phyloP scores from a whole-genome alignment of 2,797 vertebrate species.

The Enteromius anoplus region DNA sequence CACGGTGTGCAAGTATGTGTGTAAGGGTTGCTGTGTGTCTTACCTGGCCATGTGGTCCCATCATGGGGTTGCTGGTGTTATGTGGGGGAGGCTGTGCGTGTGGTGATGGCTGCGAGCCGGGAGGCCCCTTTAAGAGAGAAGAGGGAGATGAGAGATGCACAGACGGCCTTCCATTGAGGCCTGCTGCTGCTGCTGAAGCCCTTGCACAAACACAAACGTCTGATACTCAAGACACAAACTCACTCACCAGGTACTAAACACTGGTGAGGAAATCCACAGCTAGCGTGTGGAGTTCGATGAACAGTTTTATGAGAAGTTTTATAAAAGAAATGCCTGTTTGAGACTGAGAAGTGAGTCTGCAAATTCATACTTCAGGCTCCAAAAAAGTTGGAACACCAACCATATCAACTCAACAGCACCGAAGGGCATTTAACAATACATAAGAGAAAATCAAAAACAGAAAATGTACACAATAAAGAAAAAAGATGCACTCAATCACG shows the following conservation, averaged over 20 bases:
- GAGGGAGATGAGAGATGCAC: constrained; percentile 75
- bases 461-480: neutral
- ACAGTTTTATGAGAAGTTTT: neutral
- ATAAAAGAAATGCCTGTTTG: neutral
- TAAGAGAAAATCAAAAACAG: neutral
- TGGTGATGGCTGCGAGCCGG: constrained; percentile 80
- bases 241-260: neutral
- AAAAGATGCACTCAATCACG: neutral
- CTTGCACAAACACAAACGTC: constrained; percentile 29
- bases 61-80: constrained; percentile 84
- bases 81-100: constrained; percentile 81
- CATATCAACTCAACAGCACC: neutral
- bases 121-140: constrained; percentile 83
- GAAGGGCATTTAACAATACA: neutral
- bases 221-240: constrained; percentile 25
- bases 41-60: constrained; percentile 88
- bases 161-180: constrained; percentile 48
- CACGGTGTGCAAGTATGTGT: neutral
- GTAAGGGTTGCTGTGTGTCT: constrained; percentile 62
- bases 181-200: constrained; percentile 53
- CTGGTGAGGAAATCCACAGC: neutral
- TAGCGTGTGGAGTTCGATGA: neutral
- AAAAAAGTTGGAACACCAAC: neutral
- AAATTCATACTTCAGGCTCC: neutral
- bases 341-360: neutral